Evolutionary conservation across 2,797 vertebrate species (phyloP).

Genomic region (Onychomys leucogaster): DNA sequence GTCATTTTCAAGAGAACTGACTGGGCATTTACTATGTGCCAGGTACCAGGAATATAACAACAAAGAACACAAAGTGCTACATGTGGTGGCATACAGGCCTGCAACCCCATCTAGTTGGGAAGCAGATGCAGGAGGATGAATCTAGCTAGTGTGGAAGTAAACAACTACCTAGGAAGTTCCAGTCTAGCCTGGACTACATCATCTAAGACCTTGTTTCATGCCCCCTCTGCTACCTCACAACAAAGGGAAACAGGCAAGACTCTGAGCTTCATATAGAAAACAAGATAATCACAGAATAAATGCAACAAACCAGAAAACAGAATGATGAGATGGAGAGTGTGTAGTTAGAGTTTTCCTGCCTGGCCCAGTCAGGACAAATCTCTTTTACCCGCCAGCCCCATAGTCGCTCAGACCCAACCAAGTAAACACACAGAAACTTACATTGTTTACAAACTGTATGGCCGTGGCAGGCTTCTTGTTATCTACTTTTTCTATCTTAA

Average conservation of each 20-base stretch:
- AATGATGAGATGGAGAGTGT: neutral
- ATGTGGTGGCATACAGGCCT: neutral
- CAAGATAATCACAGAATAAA: neutral
- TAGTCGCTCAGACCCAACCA: too few relatives aligned
- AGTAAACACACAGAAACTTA: too few relatives aligned
- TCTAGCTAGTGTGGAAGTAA: neutral
- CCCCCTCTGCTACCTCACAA: too few relatives aligned
- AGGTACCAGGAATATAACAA: neutral
- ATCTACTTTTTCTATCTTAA: too few relatives aligned
- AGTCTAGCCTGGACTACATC: neutral
- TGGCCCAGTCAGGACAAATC: too few relatives aligned
- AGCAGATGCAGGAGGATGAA: neutral
- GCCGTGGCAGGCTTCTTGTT: too few relatives aligned
- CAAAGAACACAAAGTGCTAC: neutral
- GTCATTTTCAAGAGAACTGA: slow-evolving; percentile 31
- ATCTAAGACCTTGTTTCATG: neutral
- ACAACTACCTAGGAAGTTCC: neutral
- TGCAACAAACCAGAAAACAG: neutral
- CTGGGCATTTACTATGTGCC: neutral
- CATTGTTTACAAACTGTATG: too few relatives aligned
- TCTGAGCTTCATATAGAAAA: slow-evolving; percentile 3
- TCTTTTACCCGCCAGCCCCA: too few relatives aligned
- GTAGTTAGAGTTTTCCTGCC: too few relatives aligned
- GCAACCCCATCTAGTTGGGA: neutral
- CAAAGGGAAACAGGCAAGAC: neutral